Base-by-base conservation (phyloP, 2,888 invertebrate species). In the Drosophila subquinaria region DNA sequence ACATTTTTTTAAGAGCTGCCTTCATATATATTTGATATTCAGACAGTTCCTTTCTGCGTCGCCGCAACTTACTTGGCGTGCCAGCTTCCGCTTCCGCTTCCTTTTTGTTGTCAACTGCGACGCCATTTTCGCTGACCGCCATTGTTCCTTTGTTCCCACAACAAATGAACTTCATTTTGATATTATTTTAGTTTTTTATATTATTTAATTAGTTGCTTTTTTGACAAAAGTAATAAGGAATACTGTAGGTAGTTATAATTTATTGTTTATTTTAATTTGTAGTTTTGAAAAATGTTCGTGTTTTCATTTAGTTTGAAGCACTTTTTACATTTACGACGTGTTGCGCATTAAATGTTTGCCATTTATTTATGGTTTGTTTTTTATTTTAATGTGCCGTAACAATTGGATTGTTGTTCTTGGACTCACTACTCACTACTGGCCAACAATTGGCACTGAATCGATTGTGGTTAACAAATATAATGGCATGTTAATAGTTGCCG, bases 141-240 rank as follows among this genome's bases (percentile, higher is more conserved):
- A 80, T 74, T 23, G 66, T 61, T 42, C 69, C 78, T 20, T 78
- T 77, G 23, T 51, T 81, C 36, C 69, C 73, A 33, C 87, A 84
- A 43, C 87, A 84, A 9, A 82, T 15, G 2, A 84, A 47, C 72
- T 62, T 87, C 84, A 84, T 84, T 20, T 62, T 47, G 17, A 47
- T 47, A 5, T 17, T 35, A 3, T n/a, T 38, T 23, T 51, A 2
- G 23, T 33, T n/a, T 13, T 17, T 9, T 45, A 20, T 47, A 5
- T 9, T 38, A 27, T 48, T 45, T 36, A 27, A 30, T 10, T 61
- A 11, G 30, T 17, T 36, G 11, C 9, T 15, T 9, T 20, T 35
- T 38, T 23, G 23, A 23, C 42, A 10, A 50, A 45, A 15, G 11
- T 10, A 36, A 8, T 50, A 23, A 35, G 5, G 10, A 40, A 40